Percentiles rank a stretch among this genome's conserved stretches.
These are phyloP conservation scores for Ochropleura leucogaster DNA, from an alignment of 2,888 invertebrate species.

Conservation along the genomic window DNA sequence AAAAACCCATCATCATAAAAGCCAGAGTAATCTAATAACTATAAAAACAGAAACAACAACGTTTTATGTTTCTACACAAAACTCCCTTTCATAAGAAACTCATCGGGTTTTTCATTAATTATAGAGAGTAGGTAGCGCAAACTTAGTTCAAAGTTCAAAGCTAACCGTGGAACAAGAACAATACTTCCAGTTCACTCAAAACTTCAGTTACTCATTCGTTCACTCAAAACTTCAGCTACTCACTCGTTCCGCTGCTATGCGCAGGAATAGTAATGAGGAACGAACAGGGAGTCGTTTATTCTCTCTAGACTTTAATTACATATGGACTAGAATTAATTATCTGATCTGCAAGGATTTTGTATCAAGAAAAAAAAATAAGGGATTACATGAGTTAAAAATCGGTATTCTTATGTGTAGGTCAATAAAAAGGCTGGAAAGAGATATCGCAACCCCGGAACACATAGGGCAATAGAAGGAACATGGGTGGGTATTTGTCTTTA, in stretches of 20 bases:
- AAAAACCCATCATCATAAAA: background rate
- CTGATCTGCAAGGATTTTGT: background rate
- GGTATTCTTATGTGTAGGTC: background rate
- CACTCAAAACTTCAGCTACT: conserved; percentile 39
- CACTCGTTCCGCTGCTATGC: conserved; percentile 2
- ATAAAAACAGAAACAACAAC: background rate
- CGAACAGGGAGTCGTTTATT: background rate
- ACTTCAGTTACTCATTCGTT: conserved; percentile 40
- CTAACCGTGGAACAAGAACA: conserved; percentile 50
- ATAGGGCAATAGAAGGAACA: too few species aligned
- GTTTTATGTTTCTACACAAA: conserved; percentile 2
- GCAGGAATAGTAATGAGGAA: conserved; percentile 38
- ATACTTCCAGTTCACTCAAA: conserved; percentile 41
- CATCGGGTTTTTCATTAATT: conserved; percentile 54
- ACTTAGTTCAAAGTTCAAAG: conserved; percentile 48
- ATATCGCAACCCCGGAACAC: too few species aligned
- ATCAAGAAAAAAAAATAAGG: background rate
- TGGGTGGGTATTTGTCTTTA: too few species aligned
- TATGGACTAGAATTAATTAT: background rate
- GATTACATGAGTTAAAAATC: background rate
- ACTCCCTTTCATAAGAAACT: conserved; percentile 20
- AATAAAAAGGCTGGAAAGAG: too few species aligned
- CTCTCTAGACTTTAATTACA: conserved; percentile 10
- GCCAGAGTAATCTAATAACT: background rate
- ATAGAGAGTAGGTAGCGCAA: conserved; percentile 3